These are phyloP conservation scores for Philonicus albiceps DNA, from an alignment of 2,888 invertebrate genomes.

Conservation along the genomic window DNA sequence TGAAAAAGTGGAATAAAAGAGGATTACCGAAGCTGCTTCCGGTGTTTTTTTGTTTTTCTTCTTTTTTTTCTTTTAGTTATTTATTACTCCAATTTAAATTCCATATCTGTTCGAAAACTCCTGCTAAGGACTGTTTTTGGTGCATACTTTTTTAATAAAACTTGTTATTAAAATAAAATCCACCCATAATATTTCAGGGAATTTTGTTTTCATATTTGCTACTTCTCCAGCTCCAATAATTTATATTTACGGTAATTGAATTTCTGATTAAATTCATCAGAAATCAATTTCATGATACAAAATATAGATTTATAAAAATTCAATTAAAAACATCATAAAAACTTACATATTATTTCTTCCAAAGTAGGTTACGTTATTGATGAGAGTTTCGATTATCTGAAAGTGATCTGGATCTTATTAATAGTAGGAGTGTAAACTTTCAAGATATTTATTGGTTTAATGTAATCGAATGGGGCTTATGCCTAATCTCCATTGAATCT, in stretches of 20 bases:
- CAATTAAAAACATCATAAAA: not conserved
- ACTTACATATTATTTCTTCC: not conserved
- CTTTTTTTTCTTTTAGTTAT: too few species aligned
- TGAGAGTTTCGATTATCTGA: not conserved
- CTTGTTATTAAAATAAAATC: not conserved
- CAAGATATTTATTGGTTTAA: too few species aligned
- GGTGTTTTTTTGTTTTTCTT: too few species aligned
- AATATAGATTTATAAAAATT: not conserved
- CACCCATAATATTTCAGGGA: not conserved
- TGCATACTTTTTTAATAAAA: not conserved
- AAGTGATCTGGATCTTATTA: not conserved
- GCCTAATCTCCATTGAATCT: too few species aligned
- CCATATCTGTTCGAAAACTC: not conserved
- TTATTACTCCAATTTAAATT: not conserved
- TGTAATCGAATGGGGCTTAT: too few species aligned
- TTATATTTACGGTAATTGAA: not conserved
- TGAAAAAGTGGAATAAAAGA: slow-evolving; percentile 26
- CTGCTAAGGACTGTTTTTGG: not conserved
- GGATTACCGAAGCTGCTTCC: not conserved
- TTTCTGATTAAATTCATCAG: not conserved
- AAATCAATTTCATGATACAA: not conserved
- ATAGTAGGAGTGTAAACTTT: not conserved
- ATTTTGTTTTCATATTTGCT: not conserved
- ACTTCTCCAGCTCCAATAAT: not conserved
- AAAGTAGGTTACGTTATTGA: not conserved